Evolutionary conservation across 2,113 vertebrate species (phyloP).

Genomic region (Camelus bactrianus): DNA sequence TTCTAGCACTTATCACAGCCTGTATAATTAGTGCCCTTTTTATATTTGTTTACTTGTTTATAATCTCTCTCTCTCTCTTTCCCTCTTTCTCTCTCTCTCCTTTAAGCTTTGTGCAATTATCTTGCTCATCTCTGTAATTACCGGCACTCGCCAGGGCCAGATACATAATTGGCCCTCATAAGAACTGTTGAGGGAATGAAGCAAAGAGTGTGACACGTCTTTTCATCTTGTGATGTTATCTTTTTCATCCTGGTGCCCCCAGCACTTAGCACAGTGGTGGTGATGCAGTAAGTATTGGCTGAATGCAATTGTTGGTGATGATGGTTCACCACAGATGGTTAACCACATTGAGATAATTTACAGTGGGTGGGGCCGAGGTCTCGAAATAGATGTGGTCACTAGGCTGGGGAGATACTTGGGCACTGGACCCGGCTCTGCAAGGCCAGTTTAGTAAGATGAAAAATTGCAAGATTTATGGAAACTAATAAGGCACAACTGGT

Average conservation of each 20-base stretch:
- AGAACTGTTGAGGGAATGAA: not conserved
- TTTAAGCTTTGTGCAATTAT: not conserved
- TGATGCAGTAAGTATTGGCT: not conserved
- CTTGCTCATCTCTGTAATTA: not conserved
- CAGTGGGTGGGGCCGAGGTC: not conserved
- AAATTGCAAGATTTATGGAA: slow-evolving; percentile 31
- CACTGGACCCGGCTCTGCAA: not conserved
- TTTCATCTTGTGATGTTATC: not conserved
- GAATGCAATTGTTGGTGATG: not conserved
- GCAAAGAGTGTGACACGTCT: not conserved
- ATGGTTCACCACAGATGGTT: not conserved
- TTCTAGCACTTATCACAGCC: not conserved
- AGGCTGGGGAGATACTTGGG: not conserved
- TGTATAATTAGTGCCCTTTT: not conserved
- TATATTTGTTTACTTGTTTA: not conserved
- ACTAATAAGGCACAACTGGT: not conserved
- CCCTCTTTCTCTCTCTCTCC: not conserved
- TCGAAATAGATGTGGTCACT: slow-evolving; percentile 52
- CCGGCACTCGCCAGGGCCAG: not conserved
- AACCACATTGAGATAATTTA: not conserved
- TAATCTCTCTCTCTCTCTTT: not conserved
- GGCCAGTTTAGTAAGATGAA: not conserved
- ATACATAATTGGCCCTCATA: not conserved
- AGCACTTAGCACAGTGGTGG: not conserved
- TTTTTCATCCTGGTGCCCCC: not conserved